Evolutionary conservation across 64 coral and sea anemone genomes (phyloP), one percentile per base, ranked within the genome.

Genomic region (Pocillopora verrucosa): DNA sequence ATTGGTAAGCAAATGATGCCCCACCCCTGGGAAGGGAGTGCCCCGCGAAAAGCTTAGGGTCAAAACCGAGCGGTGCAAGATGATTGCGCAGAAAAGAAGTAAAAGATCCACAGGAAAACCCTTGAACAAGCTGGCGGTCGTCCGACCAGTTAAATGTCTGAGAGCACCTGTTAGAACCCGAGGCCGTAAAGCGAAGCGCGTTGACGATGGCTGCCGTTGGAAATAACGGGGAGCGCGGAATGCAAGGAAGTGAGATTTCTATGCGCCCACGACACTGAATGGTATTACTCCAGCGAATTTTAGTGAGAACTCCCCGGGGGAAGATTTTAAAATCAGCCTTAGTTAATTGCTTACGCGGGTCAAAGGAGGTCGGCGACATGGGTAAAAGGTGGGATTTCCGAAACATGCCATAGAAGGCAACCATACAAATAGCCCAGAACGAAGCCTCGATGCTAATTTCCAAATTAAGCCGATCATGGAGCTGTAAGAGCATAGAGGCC

Each of bases 1-100:
- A 87, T 73, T 87, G 83, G 64, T 92, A 92, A 19, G 81, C 75
- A 92, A 92, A 92, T 22, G 90, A 92, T 30, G 90, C 82, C 22
- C 80, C 90, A 61, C 90, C 90, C 13, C 83, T n/a, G 70, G 75
- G 91, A 45, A 92, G 68, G 19, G 91, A 92, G 62, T 92, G 91
- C 10, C 76, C 37, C 41, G 91, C 84, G 75, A 80, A 92, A 25
- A 57, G 37, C n/a, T 20, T 61, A 14, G 91, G 83, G 58, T 77
- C 57, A 60, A 92, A 15, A 17, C 84, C 77, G 16, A 63, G 60
- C 16, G 51, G 57, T 24, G 91, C 56, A 30, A 92, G 75, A 58
- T 92, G 91, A n/a, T 58, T n/a, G 45, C 74, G 84, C 76, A 88
- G 63, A 59, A 87, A 87, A 11, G 75, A 58, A n/a, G 38, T 37